Conservation (phyloP, 2,888 invertebrate species). For the Nomada hirtipes region DNA sequence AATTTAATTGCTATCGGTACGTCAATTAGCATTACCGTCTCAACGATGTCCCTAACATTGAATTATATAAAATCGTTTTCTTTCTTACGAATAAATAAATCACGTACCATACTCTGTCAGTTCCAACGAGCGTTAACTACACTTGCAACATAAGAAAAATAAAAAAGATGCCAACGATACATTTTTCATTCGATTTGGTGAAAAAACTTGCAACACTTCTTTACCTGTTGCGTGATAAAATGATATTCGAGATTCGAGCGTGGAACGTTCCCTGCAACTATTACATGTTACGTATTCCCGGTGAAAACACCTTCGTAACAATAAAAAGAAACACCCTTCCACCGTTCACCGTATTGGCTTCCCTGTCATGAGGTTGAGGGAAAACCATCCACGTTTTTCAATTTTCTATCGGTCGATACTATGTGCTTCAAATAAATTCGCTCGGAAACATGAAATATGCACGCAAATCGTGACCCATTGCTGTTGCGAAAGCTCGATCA, state of each 20-base stretch:
- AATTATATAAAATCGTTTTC: too few species aligned
- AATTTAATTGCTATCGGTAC: too few species aligned
- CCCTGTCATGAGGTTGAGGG: conserved; percentile 54
- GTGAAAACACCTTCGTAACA: conserved; percentile 46
- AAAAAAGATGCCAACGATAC: too few species aligned
- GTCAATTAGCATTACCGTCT: too few species aligned
- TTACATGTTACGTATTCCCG: conserved; percentile 49
- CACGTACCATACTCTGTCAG: too few species aligned
- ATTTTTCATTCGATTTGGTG: too few species aligned
- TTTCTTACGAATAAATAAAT: too few species aligned
- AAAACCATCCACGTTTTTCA: conserved; percentile 66
- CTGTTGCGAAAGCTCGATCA: conserved; percentile 8
- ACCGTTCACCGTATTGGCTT: conserved; percentile 50
- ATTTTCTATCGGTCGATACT: conserved; percentile 53
- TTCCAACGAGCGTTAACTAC: too few species aligned
- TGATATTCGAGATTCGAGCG: conserved; percentile 36
- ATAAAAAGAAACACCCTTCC: conserved; percentile 47
- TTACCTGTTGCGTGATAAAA: conserved; percentile 38
- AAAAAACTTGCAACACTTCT: background rate
- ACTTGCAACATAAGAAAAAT: too few species aligned
- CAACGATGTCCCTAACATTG: too few species aligned
- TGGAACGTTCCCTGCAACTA: conserved; percentile 49
- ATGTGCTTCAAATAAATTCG: conserved; percentile 53
- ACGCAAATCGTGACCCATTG: conserved; percentile 20
- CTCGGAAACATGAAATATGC: conserved; percentile 46